Percentiles rank a stretch among this genome's conserved stretches.
These are phyloP conservation scores for Galerucella nymphaeae DNA, from an alignment of 2,888 invertebrate species.

Conservation along the genomic window DNA sequence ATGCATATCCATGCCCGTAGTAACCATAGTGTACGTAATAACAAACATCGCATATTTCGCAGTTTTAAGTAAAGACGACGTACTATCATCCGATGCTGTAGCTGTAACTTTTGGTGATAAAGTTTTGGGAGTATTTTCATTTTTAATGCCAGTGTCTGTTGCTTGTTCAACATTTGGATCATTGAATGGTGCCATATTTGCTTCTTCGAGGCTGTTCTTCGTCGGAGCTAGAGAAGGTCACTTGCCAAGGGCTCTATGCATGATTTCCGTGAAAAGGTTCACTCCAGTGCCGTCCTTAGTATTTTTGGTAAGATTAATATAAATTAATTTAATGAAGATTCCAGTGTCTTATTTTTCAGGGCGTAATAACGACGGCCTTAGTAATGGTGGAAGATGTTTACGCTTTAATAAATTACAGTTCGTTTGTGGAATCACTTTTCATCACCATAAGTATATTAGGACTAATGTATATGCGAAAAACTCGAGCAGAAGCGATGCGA, in stretches of 20 bases:
- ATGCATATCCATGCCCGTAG: constrained; percentile 89
- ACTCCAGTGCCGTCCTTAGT: constrained; percentile 86
- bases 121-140: constrained; percentile 79
- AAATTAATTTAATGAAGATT: neutral
- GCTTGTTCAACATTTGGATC: constrained; percentile 94
- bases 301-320: constrained; percentile 75
- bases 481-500: constrained; percentile 78
- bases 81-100: constrained; percentile 93
- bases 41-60: constrained; percentile 92
- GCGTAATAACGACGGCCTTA: constrained; percentile 83
- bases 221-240: constrained; percentile 92
- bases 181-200: constrained; percentile 94
- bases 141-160: constrained; percentile 93
- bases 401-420: constrained; percentile 89
- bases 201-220: constrained; percentile 92
- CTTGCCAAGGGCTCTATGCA: constrained; percentile 83
- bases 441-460: constrained; percentile 88
- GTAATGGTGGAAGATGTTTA: constrained; percentile 87
- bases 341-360: constrained; percentile 70
- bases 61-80: constrained; percentile 84
- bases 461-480: constrained; percentile 85
- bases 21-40: constrained; percentile 87
- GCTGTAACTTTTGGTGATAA: constrained; percentile 93
- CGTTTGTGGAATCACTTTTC: constrained; percentile 93
- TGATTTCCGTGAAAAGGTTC: constrained; percentile 79